Base-by-base conservation (phyloP, 1,140 invertebrate genomes). In the Brachionus asplanchnoidis region DNA sequence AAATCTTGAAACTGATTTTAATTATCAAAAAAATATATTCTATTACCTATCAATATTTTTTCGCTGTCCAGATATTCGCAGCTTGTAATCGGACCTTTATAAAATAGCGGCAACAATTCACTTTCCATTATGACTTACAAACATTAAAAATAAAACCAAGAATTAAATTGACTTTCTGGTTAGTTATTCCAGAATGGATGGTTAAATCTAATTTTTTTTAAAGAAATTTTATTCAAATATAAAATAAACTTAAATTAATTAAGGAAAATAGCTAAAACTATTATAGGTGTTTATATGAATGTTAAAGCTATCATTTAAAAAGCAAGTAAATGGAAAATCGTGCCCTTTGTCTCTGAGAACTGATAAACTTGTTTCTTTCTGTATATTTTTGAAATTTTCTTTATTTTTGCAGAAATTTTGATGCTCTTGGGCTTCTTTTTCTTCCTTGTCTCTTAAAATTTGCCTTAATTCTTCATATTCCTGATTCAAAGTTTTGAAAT, bases 41-140 rank as follows among this genome's bases (percentile, higher is more conserved):
- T 1, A 9, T 77, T 50, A 77, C 73, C 42, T 50, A 77, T 50
- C 12, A 77, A 46, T 50, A 77, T 77, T 77, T 50, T 77, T 46
- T 77, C 9, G 6, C 28, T 28, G 14, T 77, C 26, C 11, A 77
- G 26, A 28, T 77, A 77, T 50, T 77, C 44, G 20, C 73, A 77
- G 23, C 73, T 77, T 12, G 42, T 77, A 50, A 77, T 77, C 3
- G 73, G 73, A 23, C 73, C 73, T 77, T 77, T 77, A 14, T 26
- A 77, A 50, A 77, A 77, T 1, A 77, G 1, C 9, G 73, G 44
- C 8, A 11, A 53, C 28, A 77, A n/a, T 8, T n/a, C 9, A 44
- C 70, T 4, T 50, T 44, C 42, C 73, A 77, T 77, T 14, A 26
- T 77, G 14, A 42, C 40, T 44, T 75, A 73, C 17, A 42, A 14